phyloP scores from a whole-genome alignment of 2,888 invertebrate genomes.

The Nemurella pictetii region DNA sequence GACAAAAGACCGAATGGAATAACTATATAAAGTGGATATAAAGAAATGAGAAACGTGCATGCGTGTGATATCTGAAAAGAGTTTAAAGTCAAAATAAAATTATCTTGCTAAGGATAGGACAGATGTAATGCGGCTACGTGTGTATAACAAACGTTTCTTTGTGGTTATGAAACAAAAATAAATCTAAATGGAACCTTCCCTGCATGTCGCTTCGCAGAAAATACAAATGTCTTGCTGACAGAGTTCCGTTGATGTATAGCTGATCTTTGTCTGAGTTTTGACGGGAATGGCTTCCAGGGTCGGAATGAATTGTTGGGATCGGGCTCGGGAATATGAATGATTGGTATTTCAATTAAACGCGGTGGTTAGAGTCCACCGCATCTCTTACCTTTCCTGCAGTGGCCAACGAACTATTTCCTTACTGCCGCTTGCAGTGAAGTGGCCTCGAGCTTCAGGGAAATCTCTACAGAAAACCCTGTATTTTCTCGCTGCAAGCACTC shows the following conservation, averaged over 20 bases:
- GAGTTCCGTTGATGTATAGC: neutral
- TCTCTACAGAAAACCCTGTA: too few species aligned
- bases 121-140: neutral
- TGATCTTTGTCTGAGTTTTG: too few species aligned
- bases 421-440: too few species aligned
- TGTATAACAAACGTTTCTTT: neutral
- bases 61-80: neutral
- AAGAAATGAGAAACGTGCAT: neutral
- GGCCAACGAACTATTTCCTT: too few species aligned
- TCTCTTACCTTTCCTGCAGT: too few species aligned
- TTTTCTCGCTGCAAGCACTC: neutral
- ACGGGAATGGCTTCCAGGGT: too few species aligned
- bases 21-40: neutral
- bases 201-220: neutral
- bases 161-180: neutral
- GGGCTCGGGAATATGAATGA: neutral
- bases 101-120: neutral
- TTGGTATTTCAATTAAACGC: neutral
- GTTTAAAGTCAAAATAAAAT: neutral
- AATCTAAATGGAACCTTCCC: neutral
- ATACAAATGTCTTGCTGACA: neutral
- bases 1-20: neutral
- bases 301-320: too few species aligned
- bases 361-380: too few species aligned
- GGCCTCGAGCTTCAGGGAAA: too few species aligned